Percentiles rank a stretch among this genome's conserved stretches.
These are phyloP conservation scores for Pristiophorus japonicus DNA, from an alignment of 2,113 vertebrate species.

Conservation along the genomic window DNA sequence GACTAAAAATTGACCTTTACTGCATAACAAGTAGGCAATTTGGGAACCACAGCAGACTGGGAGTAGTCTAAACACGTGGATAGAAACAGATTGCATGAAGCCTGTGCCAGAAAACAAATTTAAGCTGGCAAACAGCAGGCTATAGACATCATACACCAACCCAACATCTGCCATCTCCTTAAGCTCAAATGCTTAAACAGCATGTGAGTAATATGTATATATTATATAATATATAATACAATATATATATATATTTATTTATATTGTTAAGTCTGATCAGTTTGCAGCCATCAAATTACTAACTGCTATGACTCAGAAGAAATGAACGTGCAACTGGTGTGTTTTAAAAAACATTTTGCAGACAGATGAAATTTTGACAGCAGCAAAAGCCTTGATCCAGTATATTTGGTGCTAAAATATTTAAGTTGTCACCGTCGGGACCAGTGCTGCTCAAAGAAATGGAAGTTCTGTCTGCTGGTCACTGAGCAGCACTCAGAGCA, in stretches of 20 bases:
- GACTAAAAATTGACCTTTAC: slow-evolving; percentile 43
- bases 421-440: no score
- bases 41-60: slow-evolving; percentile 39
- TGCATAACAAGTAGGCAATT: slow-evolving; percentile 31
- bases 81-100: slow-evolving; percentile 46
- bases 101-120: slow-evolving; percentile 44
- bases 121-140: slow-evolving; percentile 41
- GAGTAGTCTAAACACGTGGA: slow-evolving; percentile 45
- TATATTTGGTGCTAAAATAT: not conserved
- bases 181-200: slow-evolving; percentile 45
- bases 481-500: not conserved
- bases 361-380: not conserved
- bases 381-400: not conserved
- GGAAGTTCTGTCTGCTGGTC: not conserved
- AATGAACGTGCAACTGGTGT: not conserved
- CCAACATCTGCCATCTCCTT: slow-evolving; percentile 39
- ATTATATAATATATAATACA: no score
- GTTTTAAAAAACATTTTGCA: not conserved
- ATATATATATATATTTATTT: not conserved
- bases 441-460: no score
- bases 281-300: not conserved
- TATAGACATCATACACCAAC: slow-evolving; percentile 41
- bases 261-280: not conserved
- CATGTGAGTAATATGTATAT: not conserved
- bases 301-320: not conserved